Evolutionary conservation across 2,113 vertebrate genomes (phyloP), one percentile per base, ranked within the genome.

Genomic region (Amphiprion percula): DNA sequence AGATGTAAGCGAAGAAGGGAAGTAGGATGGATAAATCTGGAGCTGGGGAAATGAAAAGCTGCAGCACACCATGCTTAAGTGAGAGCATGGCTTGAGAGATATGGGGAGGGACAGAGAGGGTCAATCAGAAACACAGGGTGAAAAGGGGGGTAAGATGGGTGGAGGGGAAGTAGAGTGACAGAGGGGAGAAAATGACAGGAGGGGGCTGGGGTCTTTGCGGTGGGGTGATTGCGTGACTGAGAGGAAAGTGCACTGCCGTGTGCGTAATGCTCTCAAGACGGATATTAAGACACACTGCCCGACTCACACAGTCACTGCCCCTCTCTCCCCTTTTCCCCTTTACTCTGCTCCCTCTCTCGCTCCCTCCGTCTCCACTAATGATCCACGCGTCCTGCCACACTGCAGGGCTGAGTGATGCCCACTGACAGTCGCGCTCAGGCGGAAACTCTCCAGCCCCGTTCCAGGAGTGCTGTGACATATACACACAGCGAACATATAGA

Each of bases 191-290:
- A 76, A 77, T 73, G 87, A 83, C 73, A 79, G 84, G 55, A 76
- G 77, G 50, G 63, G 84, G 73, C 39, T 24, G 82, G 78, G 82
- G 77, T 89, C 82, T 77, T 78, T 28, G 83, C 58, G 67, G 74
- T 69, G 82, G 84, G 87, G 55, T 77, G 82, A 81, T 94, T 87
- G 93, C 89, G 91, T 95, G 94, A 94, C 94, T 93, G 92, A 88
- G 88, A 87, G 90, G 66, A 92, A 91, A 93, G 94, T 93, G 91
- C 93, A 93, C 72, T 83, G 87, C 90, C 67, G 88, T 93, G 92
- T 93, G 89, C 87, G 86, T 94, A 94, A 94, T 94, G 91, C 92
- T 94, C 92, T 95, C 94, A 93, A 93, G 92, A 93, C 84, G 62
- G 91, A 93, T 93, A 92, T 94, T 92, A 93, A 93, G 88, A 90